Conservation (phyloP, 2,888 invertebrate genomes). For the Argyra leucocephala region DNA sequence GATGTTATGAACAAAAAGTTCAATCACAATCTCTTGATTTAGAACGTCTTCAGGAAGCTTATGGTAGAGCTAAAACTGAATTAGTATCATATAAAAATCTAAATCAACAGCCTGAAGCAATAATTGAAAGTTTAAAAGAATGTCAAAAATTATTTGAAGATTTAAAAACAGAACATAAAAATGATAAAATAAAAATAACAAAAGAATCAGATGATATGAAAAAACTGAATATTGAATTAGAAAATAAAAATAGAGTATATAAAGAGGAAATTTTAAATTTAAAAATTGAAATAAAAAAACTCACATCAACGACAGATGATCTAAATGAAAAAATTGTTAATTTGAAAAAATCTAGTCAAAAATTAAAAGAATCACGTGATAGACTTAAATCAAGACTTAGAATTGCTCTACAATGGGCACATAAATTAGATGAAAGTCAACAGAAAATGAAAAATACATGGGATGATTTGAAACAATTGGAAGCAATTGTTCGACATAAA, state of each 20-base stretch:
- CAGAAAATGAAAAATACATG: conserved; percentile 36
- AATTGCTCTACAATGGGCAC: conserved; percentile 39
- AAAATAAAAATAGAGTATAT: conserved; percentile 21
- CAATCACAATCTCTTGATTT: conserved; percentile 40
- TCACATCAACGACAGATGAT: conserved; percentile 25
- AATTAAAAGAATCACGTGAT: conserved; percentile 37
- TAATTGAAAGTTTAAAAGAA: conserved; percentile 57
- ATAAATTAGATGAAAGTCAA: conserved; percentile 38
- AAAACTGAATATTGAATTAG: conserved; percentile 20
- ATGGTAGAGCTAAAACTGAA: conserved; percentile 38
- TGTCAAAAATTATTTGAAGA: conserved; percentile 68
- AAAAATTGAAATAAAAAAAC: conserved; percentile 28
- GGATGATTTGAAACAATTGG: conserved; percentile 38
- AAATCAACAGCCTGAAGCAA: conserved; percentile 36
- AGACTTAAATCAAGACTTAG: conserved; percentile 37
- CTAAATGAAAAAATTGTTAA: conserved; percentile 26
- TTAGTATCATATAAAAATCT: conserved; percentile 33
- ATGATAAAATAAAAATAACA: conserved; percentile 54
- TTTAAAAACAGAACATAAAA: conserved; percentile 60
- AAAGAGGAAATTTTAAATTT: conserved; percentile 26
- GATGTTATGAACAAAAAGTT: conserved; percentile 64
- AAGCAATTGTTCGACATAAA: conserved; percentile 39
- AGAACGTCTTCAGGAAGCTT: conserved; percentile 40
- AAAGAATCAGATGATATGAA: conserved; percentile 29
- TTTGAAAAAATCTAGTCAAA: conserved; percentile 32